phyloP scores from a whole-genome alignment of 2,113 vertebrate genomes.

The Pelodiscus sinensis region DNA sequence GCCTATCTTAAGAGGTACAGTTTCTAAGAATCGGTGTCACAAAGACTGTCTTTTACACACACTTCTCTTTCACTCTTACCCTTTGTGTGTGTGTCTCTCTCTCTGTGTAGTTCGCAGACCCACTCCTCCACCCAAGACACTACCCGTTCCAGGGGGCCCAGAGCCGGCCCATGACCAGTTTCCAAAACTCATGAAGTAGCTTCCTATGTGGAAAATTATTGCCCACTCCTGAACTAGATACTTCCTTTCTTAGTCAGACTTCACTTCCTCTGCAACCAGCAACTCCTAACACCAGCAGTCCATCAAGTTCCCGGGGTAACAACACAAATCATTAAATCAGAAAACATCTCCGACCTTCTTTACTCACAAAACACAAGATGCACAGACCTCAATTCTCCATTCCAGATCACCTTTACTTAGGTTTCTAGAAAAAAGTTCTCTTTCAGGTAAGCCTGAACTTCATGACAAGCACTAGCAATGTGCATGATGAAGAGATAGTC shows the following conservation, averaged over 20 bases:
- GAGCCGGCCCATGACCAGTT: too few species aligned
- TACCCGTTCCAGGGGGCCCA: too few species aligned
- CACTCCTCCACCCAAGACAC: too few species aligned
- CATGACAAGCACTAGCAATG: not conserved
- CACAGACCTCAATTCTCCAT: not conserved
- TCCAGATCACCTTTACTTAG: not conserved
- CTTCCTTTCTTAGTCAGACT: not conserved
- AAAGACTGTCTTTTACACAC: too few species aligned
- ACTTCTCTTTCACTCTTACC: too few species aligned
- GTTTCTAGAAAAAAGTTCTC: not conserved
- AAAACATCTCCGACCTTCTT: rapidly evolving
- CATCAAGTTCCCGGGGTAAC: not conserved
- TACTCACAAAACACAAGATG: not conserved
- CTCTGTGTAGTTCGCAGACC: too few species aligned
- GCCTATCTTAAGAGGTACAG: too few species aligned
- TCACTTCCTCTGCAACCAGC: not conserved
- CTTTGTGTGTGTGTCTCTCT: too few species aligned
- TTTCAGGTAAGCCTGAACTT: not conserved
- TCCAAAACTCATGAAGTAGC: too few species aligned
- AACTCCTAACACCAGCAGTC: not conserved
- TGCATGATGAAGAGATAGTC: not conserved
- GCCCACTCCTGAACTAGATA: not conserved
- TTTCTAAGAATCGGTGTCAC: too few species aligned
- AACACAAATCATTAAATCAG: not conserved
- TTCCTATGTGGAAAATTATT: too few species aligned